Conservation (phyloP, 2,113 vertebrate species). For the Ciconia stormi region DNA sequence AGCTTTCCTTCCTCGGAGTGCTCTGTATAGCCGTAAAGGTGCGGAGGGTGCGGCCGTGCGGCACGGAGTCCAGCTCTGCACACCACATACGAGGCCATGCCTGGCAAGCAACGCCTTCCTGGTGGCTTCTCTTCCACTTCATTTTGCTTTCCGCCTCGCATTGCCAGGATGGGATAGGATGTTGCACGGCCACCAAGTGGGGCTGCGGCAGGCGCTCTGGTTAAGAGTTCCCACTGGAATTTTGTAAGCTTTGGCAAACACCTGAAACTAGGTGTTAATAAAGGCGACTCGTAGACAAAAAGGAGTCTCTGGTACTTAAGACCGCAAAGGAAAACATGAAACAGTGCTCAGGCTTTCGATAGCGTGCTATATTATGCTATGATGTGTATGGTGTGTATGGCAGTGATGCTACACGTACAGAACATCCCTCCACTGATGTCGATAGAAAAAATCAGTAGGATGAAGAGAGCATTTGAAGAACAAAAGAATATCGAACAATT, state of each 20-base stretch:
- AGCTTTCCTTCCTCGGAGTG: too few species aligned
- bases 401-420: accelerated
- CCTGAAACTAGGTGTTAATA: too few species aligned
- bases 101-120: too few species aligned
- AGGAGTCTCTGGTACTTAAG: too few species aligned
- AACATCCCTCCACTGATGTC: accelerated
- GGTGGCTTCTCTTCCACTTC: accelerated
- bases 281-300: background rate
- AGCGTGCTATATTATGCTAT: accelerated
- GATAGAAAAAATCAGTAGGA: accelerated
- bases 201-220: background rate
- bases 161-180: background rate
- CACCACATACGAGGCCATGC: background rate
- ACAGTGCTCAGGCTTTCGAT: background rate
- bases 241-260: background rate
- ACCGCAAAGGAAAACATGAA: background rate
- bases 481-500: accelerated
- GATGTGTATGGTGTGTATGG: accelerated
- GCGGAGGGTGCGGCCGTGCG: accelerated
- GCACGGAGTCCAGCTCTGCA: background rate
- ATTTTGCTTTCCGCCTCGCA: too few species aligned
- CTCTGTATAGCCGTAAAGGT: too few species aligned
- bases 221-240: background rate
- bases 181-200: accelerated
- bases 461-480: background rate